These are phyloP conservation scores for Phyllotreta cruciferae DNA, from an alignment of 2,888 invertebrate species.

Conservation along the genomic window DNA sequence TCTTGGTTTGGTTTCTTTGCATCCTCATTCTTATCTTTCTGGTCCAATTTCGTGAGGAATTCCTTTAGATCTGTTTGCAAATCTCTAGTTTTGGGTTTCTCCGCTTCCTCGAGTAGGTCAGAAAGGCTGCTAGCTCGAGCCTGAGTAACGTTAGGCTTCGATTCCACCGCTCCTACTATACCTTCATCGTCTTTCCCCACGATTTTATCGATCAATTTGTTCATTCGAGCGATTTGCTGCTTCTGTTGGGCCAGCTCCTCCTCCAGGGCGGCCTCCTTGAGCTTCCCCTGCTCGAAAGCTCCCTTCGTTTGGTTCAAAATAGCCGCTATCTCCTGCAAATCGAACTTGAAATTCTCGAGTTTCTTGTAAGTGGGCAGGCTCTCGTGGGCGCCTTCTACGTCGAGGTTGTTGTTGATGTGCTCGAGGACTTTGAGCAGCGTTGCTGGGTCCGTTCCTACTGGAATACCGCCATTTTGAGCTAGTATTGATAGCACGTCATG, in stretches of 20 bases:
- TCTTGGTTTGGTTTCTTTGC: constrained; percentile 19
- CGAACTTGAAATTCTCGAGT: constrained; percentile 39
- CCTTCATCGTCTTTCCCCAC: constrained; percentile 17
- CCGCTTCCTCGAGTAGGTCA: constrained; percentile 21
- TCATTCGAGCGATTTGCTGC: constrained; percentile 38
- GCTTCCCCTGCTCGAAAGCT: constrained; percentile 38
- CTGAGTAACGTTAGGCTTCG: constrained; percentile 23
- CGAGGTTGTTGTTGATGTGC: constrained; percentile 26
- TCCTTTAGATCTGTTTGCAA: constrained; percentile 40
- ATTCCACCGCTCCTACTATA: constrained; percentile 21
- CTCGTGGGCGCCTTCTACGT: constrained; percentile 3
- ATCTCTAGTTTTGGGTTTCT: constrained; percentile 32
- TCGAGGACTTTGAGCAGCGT: constrained; percentile 33
- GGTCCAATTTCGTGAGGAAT: constrained; percentile 41
- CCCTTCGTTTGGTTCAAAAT: constrained; percentile 43
- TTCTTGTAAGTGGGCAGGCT: constrained; percentile 33
- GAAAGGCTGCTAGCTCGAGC: constrained; percentile 31
- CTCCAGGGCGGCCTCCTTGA: constrained; percentile 43
- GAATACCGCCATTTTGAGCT: constrained; percentile 37
- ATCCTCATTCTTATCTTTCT: constrained; percentile 38
- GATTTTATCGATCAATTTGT: constrained; percentile 34
- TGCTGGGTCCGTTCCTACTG: constrained; percentile 31
- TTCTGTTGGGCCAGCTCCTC: constrained; percentile 44
- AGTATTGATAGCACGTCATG: constrained; percentile 48
- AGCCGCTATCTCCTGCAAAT: constrained; percentile 38